Evolutionary conservation across 2,113 vertebrate genomes (phyloP), one percentile per base, ranked within the genome.

Genomic region (Odocoileus virginianus): DNA sequence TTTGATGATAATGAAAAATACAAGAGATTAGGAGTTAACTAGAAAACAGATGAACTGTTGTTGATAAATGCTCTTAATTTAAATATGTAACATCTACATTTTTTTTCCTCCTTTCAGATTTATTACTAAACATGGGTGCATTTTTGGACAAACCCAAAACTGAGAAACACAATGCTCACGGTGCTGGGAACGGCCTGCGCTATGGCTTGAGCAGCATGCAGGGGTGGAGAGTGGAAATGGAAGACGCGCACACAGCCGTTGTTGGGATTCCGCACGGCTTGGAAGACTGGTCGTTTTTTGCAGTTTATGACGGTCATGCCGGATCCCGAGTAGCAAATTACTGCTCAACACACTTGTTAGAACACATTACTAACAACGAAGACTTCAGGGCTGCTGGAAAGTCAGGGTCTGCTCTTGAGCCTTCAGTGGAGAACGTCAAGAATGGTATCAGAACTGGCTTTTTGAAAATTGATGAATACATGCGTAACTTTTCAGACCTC

Each of bases 61-160:
- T 87, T 86, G 43, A 67, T 84, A 58, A 21, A 28, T 91, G 27
- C 43, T 95, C 16, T 87, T 23, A 30, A 82, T 85, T 84, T 52
- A 89, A 94, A 74, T 40, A 50, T 79, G 30, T 95, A 97, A 97
- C 55, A 43, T 61, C 54, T 98, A 43, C 17, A 9, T 98, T 97
- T 91, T 88, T 97, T 97, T 96, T 76, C 98, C 95, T 95, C 97
- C 98, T 98, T 98, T 90, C 98, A 99, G 99, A 98, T 98, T 97
- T 96, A 98, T 97, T 98, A 99, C 97, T 99, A 98, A 99, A 99
- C 98, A 99, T 99, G 99, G 99, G 99, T 99, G 99, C 99, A 93
- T 99, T 99, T 99, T 99, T 99, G 99, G 99, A 99, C 98, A 99
- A 99, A 98, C 99, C 99, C 99, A 99, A 99, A 99, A 99, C 99